Evolutionary conservation across 2,888 invertebrate species (phyloP), one percentile per base, ranked within the genome.

Genomic region (Perithous albicinctus): DNA sequence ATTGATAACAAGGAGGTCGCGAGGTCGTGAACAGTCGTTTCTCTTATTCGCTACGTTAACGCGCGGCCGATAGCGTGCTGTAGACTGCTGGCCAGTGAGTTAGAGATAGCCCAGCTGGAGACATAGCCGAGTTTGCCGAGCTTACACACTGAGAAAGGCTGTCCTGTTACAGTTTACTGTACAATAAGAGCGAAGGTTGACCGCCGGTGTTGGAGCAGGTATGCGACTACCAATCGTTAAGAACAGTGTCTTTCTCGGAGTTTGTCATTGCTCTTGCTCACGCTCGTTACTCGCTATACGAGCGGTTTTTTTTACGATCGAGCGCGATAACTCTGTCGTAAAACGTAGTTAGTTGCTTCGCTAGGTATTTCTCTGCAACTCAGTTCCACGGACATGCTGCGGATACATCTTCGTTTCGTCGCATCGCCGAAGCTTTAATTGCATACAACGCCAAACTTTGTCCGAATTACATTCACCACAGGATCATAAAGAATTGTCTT

Each of bases 221-320:
- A 51, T 43, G 41, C 32, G 59, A 76, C 76, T 76, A 64, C 77
- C 70, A 82, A 79, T 82, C 82, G 77, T 84, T 77, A 77, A 83
- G 78, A 83, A 82, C 70, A 56, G 61, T 78, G 79, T 80, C 80
- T 76, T 74, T 67, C 74, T 74, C 84, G 78, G 79, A 75, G 82
- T 83, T 84, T n/a, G 77, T 78, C 77, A 64, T 46, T 41, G 26
- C 82, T 76, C 77, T 69, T 69, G 80, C 82, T 78, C 83, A 54
- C 74, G 78, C 85, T 87, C 84, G 86, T 86, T 86, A 85, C 85
- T 83, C 72, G 76, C 80, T 86, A 74, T 85, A 85, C 82, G 82
- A 84, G n/a, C n/a, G n/a, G n/a, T 54, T 61, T 81, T 77, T 84
- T 86, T 86, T 85, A 85, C 84, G 86, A 84, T 80, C 66, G 48